These are phyloP conservation scores for Motacilla tschutschensis DNA, from an alignment of 2,113 vertebrate genomes.

Conservation along the genomic window DNA sequence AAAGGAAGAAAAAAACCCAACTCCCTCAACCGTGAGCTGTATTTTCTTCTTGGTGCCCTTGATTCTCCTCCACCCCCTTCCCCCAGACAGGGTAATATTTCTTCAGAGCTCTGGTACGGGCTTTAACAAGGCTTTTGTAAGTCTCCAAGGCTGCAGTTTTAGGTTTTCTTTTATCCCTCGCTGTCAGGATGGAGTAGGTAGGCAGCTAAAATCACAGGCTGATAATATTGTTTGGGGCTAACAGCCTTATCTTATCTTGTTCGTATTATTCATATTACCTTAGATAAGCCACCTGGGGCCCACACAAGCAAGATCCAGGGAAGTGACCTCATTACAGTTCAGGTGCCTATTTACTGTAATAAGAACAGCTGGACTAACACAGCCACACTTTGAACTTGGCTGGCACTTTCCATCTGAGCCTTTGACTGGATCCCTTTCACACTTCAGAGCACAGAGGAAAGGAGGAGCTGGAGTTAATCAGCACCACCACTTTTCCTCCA, in stretches of 20 bases:
- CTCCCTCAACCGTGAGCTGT: constrained; percentile 47
- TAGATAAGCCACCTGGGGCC: constrained; percentile 41
- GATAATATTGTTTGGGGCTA: constrained; percentile 40
- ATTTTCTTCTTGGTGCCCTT: constrained; percentile 32
- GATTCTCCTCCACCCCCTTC: constrained; percentile 44
- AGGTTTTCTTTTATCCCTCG: constrained; percentile 25
- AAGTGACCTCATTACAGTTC: constrained; percentile 62
- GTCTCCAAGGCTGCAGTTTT: constrained; percentile 42
- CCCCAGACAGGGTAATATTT: constrained; percentile 49
- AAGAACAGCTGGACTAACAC: constrained; percentile 42
- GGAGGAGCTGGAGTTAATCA: not conserved
- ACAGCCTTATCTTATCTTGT: constrained; percentile 50
- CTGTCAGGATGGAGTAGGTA: constrained; percentile 31
- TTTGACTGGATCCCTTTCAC: constrained; percentile 17
- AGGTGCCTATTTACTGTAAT: constrained; percentile 29
- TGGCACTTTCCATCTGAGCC: constrained; percentile 3
- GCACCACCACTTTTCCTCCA: not conserved
- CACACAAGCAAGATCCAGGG: constrained; percentile 22
- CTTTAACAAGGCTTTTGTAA: constrained; percentile 31
- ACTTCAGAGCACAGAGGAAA: not conserved
- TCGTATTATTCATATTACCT: constrained; percentile 32
- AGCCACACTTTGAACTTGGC: constrained; percentile 10
- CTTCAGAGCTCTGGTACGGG: not conserved
- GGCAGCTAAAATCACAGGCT: constrained; percentile 35
- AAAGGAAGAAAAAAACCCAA: constrained; percentile 20